Evolutionary conservation across 2,113 vertebrate genomes (phyloP).

Genomic region (Pygoscelis adeliae): DNA sequence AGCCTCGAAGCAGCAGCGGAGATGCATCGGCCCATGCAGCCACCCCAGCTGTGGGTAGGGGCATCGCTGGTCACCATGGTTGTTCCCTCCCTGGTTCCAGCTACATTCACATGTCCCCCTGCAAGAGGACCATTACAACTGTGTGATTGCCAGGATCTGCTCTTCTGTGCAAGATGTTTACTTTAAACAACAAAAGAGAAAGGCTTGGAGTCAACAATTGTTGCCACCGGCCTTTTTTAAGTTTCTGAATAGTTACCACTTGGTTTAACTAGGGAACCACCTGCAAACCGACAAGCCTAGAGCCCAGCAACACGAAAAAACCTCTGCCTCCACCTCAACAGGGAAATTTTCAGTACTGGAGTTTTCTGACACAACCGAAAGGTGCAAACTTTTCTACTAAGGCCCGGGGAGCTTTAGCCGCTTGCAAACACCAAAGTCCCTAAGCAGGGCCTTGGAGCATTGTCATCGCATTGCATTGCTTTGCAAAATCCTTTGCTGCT

Average conservation of each 20-base stretch:
- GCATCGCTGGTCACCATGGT: accelerated
- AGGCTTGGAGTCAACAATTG: not conserved
- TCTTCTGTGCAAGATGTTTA: not conserved
- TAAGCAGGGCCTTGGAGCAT: not conserved
- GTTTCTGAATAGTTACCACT: not conserved
- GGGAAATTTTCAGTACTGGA: not conserved
- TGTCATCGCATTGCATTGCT: not conserved
- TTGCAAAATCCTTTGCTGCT: slow-evolving; percentile 4
- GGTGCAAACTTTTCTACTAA: not conserved
- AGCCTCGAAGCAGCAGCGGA: not conserved
- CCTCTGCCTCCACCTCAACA: not conserved
- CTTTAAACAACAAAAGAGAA: not conserved
- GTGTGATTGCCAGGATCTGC: not conserved
- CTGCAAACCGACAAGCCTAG: not conserved
- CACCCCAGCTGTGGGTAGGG: not conserved
- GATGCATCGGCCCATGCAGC: not conserved
- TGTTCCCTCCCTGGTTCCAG: not conserved
- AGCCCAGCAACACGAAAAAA: not conserved
- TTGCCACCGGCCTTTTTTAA: accelerated
- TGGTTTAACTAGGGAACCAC: not conserved
- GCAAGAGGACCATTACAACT: not conserved
- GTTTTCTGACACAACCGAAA: not conserved
- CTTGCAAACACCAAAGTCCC: not conserved
- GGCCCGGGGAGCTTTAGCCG: not conserved
- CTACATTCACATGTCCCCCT: not conserved